Evolutionary conservation across 2,888 invertebrate species (phyloP), one percentile per base, ranked within the genome.

Genomic region (Nephrotoma flavescens): DNA sequence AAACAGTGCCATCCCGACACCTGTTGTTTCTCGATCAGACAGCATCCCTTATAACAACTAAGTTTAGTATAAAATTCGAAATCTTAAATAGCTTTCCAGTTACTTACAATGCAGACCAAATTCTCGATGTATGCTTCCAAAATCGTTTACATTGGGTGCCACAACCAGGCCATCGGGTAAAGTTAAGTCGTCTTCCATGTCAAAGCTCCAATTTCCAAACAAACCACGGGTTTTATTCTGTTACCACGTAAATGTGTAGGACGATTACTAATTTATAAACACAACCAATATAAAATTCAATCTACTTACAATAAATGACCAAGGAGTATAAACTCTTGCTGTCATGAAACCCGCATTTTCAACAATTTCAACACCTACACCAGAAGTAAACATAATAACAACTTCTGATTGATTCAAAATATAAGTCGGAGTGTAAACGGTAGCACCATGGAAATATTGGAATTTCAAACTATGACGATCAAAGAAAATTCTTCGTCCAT

Each of bases 351-450:
- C 98, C 89, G 94, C 94, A 91, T 97, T 97, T 90, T 98, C 98
- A 0, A 97, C 93, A 0, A 98, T 96, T 91, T 98, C 97, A 0
- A 99, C 94, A 0, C 98, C 98, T 85, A 97, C 97, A 1, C 98
- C 98, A 0, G 97, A 97, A 87, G 97, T 95, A 90, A 98, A 97
- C 97, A 98, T 97, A 86, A 98, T 95, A 45, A 98, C 94, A 41
- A 99, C 97, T 92, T 98, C 97, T 0, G 98, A 97, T 91, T 98
- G 98, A 92, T 98, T 98, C 86, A 97, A 92, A 88, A 97, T 94
- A 89, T 97, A 96, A 86, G 96, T 95, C 1, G 98, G 98, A n/a
- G 97, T 97, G 90, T 98, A 98, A 0, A 98, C 96, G 0, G 97
- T 95, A 0, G 98, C 97, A 86, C 96, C 98, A 90, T 95, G 95